A percentile compares a stretch with the other conserved stretches of the same genome.
phyloP scores from a whole-genome alignment of 1,140 invertebrate species.

The Leptopilina clavipes region DNA sequence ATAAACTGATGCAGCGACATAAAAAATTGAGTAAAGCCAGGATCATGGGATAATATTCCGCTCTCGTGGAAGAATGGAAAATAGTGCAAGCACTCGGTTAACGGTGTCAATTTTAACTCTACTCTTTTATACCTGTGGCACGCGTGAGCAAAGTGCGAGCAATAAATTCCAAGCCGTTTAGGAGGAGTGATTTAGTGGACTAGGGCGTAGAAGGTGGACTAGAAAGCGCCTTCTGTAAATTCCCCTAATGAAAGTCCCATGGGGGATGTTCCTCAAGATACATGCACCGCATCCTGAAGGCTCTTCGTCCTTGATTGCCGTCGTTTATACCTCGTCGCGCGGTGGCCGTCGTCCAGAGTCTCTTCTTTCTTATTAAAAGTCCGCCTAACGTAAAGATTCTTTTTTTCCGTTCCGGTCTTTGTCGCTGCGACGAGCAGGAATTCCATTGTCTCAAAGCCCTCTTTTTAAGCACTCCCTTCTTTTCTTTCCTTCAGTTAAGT shows the following conservation, averaged over 20 bases:
- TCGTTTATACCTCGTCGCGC: constrained; percentile 52
- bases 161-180: constrained; percentile 68
- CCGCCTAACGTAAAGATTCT: constrained; percentile 41
- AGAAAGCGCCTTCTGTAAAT: constrained; percentile 58
- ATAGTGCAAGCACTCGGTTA: constrained; percentile 46
- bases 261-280: constrained; percentile 52
- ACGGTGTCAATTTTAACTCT: constrained; percentile 63
- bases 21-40: constrained; percentile 22
- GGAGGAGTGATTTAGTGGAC: constrained; percentile 63
- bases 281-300: constrained; percentile 52
- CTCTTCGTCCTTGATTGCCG: constrained; percentile 49
- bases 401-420: constrained; percentile 42
- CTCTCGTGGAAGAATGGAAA: constrained; percentile 3
- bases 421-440: constrained; percentile 40
- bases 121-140: constrained; percentile 54
- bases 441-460: constrained; percentile 31
- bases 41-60: constrained; percentile 11
- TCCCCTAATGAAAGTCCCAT: too few species aligned
- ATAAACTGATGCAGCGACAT: constrained; percentile 37
- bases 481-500: constrained; percentile 12
- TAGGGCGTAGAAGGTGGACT: constrained; percentile 49
- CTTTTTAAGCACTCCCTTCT: constrained; percentile 15
- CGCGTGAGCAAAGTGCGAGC: constrained; percentile 58
- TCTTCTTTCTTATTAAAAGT: constrained; percentile 58
- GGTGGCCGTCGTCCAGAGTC: constrained; percentile 42